Percentiles rank a stretch among this genome's conserved stretches.
Evolutionary conservation across 37 sponge, comb jelly and placozoan genomes (phyloP).

Genomic region (Haliclona indistincta): DNA sequence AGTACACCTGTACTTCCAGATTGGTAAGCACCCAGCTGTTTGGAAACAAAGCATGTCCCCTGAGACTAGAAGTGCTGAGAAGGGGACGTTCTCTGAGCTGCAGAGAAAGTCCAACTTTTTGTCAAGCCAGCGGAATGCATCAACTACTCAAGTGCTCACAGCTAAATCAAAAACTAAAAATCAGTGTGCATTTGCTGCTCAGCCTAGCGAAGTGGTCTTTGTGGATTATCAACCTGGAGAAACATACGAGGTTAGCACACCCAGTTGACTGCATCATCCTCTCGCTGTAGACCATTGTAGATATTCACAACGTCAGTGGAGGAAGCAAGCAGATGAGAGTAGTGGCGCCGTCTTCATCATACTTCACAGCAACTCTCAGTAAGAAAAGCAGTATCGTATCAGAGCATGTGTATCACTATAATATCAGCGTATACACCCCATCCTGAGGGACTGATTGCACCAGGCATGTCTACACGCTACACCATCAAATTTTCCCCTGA

Average conservation of each 20-base stretch:
- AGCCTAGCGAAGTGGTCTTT: conserved; percentile 66
- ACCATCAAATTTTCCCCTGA: conserved; percentile 68
- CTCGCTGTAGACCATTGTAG: conserved; percentile 16
- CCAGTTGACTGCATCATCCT: not conserved
- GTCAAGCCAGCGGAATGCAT: conserved; percentile 20
- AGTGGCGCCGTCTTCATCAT: conserved; percentile 47
- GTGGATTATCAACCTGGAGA: conserved; percentile 48
- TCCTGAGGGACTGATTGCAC: conserved; percentile 68
- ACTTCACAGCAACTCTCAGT: conserved; percentile 47
- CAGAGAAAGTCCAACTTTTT: conserved; percentile 12
- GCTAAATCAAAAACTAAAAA: not conserved
- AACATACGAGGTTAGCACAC: conserved; percentile 55
- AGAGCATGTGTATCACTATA: not conserved
- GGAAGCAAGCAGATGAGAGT: conserved; percentile 57
- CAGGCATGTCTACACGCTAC: conserved; percentile 66
- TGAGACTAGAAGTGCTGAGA: conserved; percentile 46
- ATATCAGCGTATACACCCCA: conserved; percentile 46
- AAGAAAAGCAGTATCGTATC: not conserved
- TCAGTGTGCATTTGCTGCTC: conserved; percentile 38
- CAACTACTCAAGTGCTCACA: not conserved
- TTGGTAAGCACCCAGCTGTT: not conserved
- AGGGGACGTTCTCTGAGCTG: conserved; percentile 33
- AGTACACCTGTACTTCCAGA: too few relatives aligned
- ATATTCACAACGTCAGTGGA: conserved; percentile 59
- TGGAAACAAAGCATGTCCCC: conserved; percentile 37